Conservation (phyloP, 2,113 vertebrate genomes). For the Rhinolophus sinicus region DNA sequence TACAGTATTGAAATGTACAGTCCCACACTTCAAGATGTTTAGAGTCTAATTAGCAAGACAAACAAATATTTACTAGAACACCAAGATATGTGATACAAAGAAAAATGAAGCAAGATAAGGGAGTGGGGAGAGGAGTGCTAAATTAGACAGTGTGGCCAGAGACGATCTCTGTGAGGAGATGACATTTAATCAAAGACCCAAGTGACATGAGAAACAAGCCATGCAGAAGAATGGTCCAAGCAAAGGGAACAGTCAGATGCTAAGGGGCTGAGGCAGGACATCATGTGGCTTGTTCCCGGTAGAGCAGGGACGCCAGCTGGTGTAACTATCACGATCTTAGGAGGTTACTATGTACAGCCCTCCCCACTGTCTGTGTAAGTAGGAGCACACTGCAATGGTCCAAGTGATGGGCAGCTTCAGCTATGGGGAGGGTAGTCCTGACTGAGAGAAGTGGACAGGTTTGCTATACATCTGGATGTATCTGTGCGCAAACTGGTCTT, state of each 20-base stretch:
- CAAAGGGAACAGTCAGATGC: neutral
- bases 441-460: neutral
- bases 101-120: neutral
- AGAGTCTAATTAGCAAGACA: neutral
- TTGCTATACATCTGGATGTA: neutral
- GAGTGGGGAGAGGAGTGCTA: neutral
- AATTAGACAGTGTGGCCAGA: neutral
- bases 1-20: neutral
- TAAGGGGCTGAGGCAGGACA: neutral
- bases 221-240: neutral
- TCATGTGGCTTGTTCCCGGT: accelerated
- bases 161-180: neutral
- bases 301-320: neutral
- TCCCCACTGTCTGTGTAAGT: neutral
- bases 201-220: neutral
- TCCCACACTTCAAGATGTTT: neutral
- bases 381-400: neutral
- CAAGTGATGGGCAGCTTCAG: neutral
- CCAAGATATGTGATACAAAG: neutral
- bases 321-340: accelerated
- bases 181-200: neutral
- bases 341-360: accelerated
- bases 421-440: neutral
- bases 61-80: neutral
- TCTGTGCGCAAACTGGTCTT: accelerated